A percentile compares a stretch with the other conserved stretches of the same genome.
phyloP scores from a whole-genome alignment of 2,113 vertebrate species.

The Camarhynchus parvulus region DNA sequence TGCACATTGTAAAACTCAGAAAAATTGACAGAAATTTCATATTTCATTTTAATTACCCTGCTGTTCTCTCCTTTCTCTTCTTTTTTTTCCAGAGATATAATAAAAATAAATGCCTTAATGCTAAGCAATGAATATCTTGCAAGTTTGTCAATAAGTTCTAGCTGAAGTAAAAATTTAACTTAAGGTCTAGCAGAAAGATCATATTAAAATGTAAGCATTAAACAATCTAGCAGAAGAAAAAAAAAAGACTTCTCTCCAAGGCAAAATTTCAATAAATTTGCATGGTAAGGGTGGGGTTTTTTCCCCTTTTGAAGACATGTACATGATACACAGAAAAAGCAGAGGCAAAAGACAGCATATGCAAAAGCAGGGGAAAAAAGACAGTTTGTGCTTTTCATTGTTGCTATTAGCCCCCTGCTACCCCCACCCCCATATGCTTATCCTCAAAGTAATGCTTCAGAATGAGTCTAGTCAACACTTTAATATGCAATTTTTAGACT shows the following conservation, averaged over 20 bases:
- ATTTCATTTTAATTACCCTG: neutral
- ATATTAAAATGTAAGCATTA: neutral
- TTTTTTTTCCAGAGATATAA: neutral
- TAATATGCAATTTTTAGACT: neutral
- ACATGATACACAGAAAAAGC: neutral
- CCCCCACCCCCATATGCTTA: rapidly evolving
- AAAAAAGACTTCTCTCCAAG: neutral
- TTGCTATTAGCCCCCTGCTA: neutral
- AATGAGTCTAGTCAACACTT: neutral
- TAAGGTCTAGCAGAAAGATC: neutral
- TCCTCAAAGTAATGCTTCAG: neutral
- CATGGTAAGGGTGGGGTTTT: neutral
- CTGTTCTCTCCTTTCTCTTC: neutral
- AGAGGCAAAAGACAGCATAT: neutral
- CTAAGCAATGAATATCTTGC: neutral
- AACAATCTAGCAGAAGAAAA: neutral
- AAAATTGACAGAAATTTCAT: neutral
- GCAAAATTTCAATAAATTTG: neutral
- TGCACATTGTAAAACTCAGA: neutral
- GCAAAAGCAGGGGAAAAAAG: neutral
- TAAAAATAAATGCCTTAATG: neutral
- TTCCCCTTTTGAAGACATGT: neutral
- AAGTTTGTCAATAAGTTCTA: neutral
- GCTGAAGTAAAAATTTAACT: neutral
- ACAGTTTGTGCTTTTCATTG: neutral